Evolutionary conservation across 2,888 invertebrate species (phyloP).

Genomic region (Pachycephus smyrnensis): DNA sequence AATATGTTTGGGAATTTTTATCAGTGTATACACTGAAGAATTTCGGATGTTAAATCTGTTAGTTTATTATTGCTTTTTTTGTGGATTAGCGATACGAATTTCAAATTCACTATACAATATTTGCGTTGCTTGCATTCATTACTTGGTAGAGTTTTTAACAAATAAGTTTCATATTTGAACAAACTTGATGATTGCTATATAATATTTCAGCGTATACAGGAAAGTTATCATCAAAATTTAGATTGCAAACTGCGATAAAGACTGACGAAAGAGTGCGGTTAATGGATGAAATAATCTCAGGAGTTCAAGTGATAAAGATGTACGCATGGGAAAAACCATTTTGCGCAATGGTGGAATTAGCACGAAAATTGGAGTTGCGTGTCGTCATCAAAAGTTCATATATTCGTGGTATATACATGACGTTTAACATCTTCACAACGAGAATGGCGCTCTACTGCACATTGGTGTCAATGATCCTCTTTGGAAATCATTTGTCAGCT

Average conservation of each 20-base stretch:
- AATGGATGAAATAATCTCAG: conserved; percentile 83
- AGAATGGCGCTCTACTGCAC: conserved; percentile 83
- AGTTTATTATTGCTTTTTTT: too few species aligned
- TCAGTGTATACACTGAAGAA: too few species aligned
- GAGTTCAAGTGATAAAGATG: conserved; percentile 83
- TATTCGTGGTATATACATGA: conserved; percentile 76
- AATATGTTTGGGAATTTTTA: too few species aligned
- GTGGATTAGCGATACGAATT: too few species aligned
- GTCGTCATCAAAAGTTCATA: conserved; percentile 75
- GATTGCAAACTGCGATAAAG: conserved; percentile 71
- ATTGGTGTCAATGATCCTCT: conserved; percentile 76
- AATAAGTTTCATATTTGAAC: too few species aligned
- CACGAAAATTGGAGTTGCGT: conserved; percentile 70
- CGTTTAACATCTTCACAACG: conserved; percentile 84
- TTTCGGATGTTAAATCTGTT: too few species aligned
- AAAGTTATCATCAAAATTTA: conserved; percentile 63
- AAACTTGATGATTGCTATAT: too few species aligned
- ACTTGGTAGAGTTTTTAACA: too few species aligned
- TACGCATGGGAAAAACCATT: conserved; percentile 84
- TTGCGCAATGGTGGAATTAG: conserved; percentile 72
- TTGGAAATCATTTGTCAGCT: conserved; percentile 75
- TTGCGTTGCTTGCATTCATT: too few species aligned
- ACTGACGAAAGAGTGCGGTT: conserved; percentile 81
- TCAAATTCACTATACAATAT: too few species aligned
- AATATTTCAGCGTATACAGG: conserved; percentile 60